These are phyloP conservation scores for Sisyra nigra DNA, from an alignment of 2,888 invertebrate species.

Conservation along the genomic window DNA sequence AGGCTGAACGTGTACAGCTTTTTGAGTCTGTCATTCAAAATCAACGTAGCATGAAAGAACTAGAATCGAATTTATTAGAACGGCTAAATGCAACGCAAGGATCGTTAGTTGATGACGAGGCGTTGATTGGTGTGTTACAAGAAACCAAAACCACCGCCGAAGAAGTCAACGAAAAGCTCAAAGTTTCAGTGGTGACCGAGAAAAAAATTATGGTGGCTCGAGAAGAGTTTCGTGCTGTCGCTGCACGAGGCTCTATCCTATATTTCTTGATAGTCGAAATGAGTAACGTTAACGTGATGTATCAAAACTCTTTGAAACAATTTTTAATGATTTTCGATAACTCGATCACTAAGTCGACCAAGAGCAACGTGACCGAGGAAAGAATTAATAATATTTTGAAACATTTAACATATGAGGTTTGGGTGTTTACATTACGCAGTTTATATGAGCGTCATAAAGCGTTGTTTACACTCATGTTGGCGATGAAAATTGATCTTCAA, in stretches of 20 bases:
- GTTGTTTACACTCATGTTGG: conserved; percentile 83
- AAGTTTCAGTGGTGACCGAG: conserved; percentile 85
- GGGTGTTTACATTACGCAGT: conserved; percentile 82
- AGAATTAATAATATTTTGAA: conserved; percentile 77
- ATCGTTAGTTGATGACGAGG: conserved; percentile 90
- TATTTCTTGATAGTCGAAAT: conserved; percentile 95
- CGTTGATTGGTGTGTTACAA: conserved; percentile 75
- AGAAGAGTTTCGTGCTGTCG: conserved; percentile 91
- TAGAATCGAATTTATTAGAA: conserved; percentile 81
- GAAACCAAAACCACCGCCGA: conserved; percentile 46
- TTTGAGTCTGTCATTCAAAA: conserved; percentile 95
- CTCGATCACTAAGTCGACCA: conserved; percentile 81
- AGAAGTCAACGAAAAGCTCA: conserved; percentile 74
- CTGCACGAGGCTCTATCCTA: conserved; percentile 82
- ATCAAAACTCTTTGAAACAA: conserved; percentile 89
- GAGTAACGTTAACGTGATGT: conserved; percentile 94
- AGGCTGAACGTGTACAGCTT: conserved; percentile 81
- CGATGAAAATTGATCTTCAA: conserved; percentile 87
- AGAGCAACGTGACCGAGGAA: conserved; percentile 69
- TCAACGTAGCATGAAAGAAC: conserved; percentile 87
- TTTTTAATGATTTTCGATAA: conserved; percentile 87
- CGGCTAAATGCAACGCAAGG: conserved; percentile 88
- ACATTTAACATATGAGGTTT: conserved; percentile 82
- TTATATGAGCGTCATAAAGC: conserved; percentile 88
- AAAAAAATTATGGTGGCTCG: conserved; percentile 85